Conservation (phyloP, 2,113 vertebrate genomes). For the Oncorhynchus mykiss region DNA sequence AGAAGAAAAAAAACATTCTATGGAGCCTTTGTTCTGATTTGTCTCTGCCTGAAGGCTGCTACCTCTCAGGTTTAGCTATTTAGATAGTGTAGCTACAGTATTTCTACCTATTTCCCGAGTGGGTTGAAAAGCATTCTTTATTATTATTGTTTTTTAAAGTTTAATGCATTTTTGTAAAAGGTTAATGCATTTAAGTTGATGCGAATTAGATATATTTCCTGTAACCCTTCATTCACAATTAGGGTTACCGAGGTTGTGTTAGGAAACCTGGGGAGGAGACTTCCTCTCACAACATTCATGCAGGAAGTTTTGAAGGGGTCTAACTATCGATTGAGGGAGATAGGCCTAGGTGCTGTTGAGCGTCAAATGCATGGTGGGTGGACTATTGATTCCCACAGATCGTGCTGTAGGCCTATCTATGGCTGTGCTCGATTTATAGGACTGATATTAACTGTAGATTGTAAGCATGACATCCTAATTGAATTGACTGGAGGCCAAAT, state of each 20-base stretch:
- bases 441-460: conserved; percentile 21
- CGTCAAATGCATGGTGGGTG: not conserved
- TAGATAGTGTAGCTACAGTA: too few relatives aligned
- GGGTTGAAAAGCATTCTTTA: too few relatives aligned
- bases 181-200: too few relatives aligned
- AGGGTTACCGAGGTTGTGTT: not conserved
- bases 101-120: too few relatives aligned
- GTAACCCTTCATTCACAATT: not conserved
- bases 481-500: conserved; percentile 21
- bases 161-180: too few relatives aligned
- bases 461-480: conserved; percentile 12
- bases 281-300: not conserved
- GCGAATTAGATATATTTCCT: not conserved
- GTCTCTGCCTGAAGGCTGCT: too few relatives aligned
- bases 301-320: not conserved
- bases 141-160: too few relatives aligned
- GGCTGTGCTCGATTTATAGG: not conserved
- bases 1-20: not conserved
- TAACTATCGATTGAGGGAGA: not conserved
- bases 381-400: not conserved
- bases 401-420: not conserved
- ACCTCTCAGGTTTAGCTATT: too few relatives aligned
- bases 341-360: not conserved
- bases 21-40: too few relatives aligned
- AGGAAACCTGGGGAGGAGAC: not conserved